phyloP scores from a whole-genome alignment of 2,888 invertebrate genomes.

The Hypercompe scribonia region DNA sequence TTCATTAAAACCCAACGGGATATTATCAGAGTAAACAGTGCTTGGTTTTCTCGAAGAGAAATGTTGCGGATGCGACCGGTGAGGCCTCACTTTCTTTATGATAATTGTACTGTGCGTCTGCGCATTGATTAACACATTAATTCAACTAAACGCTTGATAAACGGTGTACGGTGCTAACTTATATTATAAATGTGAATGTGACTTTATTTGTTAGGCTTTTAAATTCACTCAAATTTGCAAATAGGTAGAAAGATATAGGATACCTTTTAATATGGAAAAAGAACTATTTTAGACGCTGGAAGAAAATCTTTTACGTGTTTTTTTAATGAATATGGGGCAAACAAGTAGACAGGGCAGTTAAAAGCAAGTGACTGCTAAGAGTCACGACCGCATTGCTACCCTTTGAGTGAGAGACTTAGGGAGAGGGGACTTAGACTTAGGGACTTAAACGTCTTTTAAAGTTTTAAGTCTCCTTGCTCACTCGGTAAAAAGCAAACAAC shows the following conservation, averaged over 20 bases:
- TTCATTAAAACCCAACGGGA: not conserved
- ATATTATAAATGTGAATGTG: not conserved
- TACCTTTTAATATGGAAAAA: not conserved
- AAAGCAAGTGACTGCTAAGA: not conserved
- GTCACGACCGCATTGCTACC: no score
- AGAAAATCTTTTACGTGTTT: no score
- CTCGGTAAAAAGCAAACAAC: no score
- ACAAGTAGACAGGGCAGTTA: not conserved
- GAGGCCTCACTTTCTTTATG: constrained; percentile 75
- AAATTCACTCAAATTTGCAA: not conserved
- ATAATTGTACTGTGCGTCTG: constrained; percentile 58
- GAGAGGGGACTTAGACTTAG: no score
- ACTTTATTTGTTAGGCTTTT: not conserved
- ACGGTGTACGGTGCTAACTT: not conserved
- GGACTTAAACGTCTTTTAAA: no score
- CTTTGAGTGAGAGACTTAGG: not conserved
- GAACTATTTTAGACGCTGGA: not conserved
- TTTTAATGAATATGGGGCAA: not conserved
- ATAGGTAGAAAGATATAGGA: no score
- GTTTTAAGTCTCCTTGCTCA: no score
- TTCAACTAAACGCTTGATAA: not conserved
- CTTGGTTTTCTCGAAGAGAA: constrained; percentile 47
- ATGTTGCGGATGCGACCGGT: constrained; percentile 40
- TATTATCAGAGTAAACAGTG: constrained; percentile 53
- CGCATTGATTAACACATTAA: constrained; percentile 20